phyloP scores from a whole-genome alignment of 2,888 invertebrate species.

The Clivina fossor region DNA sequence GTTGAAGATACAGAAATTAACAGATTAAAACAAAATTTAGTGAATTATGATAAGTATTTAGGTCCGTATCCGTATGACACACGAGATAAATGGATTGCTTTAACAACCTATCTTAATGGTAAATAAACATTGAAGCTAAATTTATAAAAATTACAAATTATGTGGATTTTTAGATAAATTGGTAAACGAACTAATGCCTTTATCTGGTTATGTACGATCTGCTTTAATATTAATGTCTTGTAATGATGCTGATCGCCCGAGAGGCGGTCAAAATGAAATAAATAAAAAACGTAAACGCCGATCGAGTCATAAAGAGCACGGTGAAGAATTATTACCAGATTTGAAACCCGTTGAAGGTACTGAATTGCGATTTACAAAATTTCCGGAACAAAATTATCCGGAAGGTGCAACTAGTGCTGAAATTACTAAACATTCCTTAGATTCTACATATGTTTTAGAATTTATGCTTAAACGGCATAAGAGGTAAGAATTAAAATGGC shows the following conservation, averaged over 20 bases:
- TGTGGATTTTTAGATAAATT: constrained; percentile 55
- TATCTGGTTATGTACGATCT: constrained; percentile 74
- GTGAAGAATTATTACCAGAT: constrained; percentile 77
- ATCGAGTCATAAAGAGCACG: constrained; percentile 61
- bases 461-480: constrained; percentile 61
- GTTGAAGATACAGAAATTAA: constrained; percentile 67
- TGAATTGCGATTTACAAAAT: constrained; percentile 73
- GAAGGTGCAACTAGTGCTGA: constrained; percentile 77
- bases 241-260: constrained; percentile 69
- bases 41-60: constrained; percentile 74
- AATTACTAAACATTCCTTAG: constrained; percentile 83
- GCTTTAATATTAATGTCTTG: constrained; percentile 77
- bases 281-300: constrained; percentile 51
- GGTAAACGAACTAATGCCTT: constrained; percentile 66
- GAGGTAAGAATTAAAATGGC: constrained; percentile 60
- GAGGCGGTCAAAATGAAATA: constrained; percentile 54
- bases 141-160: neutral
- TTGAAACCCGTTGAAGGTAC: constrained; percentile 80
- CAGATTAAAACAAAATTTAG: constrained; percentile 67
- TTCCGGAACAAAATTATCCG: constrained; percentile 77
- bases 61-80: constrained; percentile 92
- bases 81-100: constrained; percentile 81
- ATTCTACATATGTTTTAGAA: constrained; percentile 72
- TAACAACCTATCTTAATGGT: constrained; percentile 70
- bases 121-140: constrained; percentile 43